Evolutionary conservation across 2,797 vertebrate species (phyloP), one percentile per base, ranked within the genome.

Genomic region (Melanogrammus aeglefinus): DNA sequence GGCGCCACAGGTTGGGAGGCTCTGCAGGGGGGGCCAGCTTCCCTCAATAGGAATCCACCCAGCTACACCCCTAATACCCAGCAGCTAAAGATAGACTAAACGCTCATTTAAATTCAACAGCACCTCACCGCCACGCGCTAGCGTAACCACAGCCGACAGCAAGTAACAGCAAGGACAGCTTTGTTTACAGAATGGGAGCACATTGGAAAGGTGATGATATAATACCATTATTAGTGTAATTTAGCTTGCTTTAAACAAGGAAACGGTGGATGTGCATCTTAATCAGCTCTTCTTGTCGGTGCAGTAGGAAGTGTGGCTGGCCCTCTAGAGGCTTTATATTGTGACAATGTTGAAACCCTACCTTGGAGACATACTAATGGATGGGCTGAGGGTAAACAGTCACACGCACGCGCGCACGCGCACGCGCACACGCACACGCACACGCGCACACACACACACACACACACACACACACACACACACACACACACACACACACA

Each of bases 171-270:
- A 79, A 21, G 81, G 78, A 77, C 74, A 80, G 84, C 85, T 86
- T 83, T 87, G 83, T 84, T 83, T 84, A 83, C 82, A 84, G 86
- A 88, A 90, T 85, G 75, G 81, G n/a, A 75, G 33, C 84, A 89
- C 84, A 87, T 92, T 92, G 90, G 82, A 84, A 70, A 74, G 76
- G 84, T 75, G 76, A 88, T 86, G 87, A 84, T 82, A 81, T 83
- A 85, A 90, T 88, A 90, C 86, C 88, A 91, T 91, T 86, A 89
- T 85, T 86, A 83, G 81, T 70, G 83, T 84, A 85, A 83, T 86
- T 78, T 86, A 84, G 82, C 79, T 83, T 84, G 83, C 90, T 90
- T 88, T 81, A 75, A 85, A 80, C 79, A 88, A 2, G 3, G 57
- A 82, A 83, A 31, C 16, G 51, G 27, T 27, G 13, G 27, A 41